A percentile compares a stretch with the other conserved stretches of the same genome.
These are phyloP conservation scores for Mesopsocus fuscifrons DNA, from an alignment of 2,888 invertebrate species.

Conservation along the genomic window DNA sequence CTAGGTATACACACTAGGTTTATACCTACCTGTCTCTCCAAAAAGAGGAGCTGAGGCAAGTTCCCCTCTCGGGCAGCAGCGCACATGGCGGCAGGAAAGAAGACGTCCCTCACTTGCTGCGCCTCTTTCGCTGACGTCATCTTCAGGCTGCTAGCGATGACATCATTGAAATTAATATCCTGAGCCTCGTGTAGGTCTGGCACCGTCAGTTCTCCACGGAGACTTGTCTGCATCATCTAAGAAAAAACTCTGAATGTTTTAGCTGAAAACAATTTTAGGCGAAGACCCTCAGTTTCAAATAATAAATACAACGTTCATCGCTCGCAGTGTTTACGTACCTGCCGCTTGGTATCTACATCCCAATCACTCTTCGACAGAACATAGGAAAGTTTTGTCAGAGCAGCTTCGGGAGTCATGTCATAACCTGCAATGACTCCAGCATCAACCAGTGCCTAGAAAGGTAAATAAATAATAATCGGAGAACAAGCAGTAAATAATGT, in stretches of 20 bases:
- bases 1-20: no score
- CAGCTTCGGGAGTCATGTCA: conserved; percentile 90
- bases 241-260: conserved; percentile 14
- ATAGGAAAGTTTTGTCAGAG: conserved; percentile 76
- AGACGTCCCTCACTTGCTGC: conserved; percentile 33
- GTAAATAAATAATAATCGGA: no score
- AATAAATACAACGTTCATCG: no score
- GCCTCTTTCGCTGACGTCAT: conserved; percentile 34
- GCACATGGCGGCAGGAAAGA: conserved; percentile 51
- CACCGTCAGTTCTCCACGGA: conserved; percentile 62
- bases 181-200: conserved; percentile 23
- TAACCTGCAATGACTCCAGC: conserved; percentile 59
- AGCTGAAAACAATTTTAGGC: conserved; percentile 1
- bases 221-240: conserved; percentile 55
- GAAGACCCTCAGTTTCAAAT: not conserved
- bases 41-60: no score
- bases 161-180: conserved; percentile 34
- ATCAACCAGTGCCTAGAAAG: conserved; percentile 33
- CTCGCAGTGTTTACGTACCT: no score
- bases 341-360: conserved; percentile 39
- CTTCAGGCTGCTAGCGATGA: conserved; percentile 33
- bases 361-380: conserved; percentile 63
- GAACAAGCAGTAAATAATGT: no score
- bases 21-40: no score
- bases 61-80: no score